A percentile compares a stretch with the other conserved stretches of the same genome.
Evolutionary conservation across 2,888 invertebrate genomes (phyloP).

Genomic region (Parnassius smintheus): DNA sequence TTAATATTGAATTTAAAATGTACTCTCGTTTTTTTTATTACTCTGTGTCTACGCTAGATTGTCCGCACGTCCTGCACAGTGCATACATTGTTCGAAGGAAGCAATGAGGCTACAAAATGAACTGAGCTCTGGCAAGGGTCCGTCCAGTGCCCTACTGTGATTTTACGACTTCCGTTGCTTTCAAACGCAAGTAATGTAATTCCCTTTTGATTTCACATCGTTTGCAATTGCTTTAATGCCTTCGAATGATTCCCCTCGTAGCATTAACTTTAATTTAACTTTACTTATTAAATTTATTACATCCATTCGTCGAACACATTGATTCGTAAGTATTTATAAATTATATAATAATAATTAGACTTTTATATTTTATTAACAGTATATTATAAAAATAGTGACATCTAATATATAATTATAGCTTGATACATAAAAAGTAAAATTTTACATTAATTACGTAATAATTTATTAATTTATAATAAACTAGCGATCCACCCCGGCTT

Average conservation of each 20-base stretch:
- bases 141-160: constrained; percentile 20
- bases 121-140: constrained; percentile 16
- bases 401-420: too few species aligned
- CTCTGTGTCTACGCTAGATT: constrained; percentile 8
- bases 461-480: too few species aligned
- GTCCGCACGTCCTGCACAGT: constrained; percentile 4
- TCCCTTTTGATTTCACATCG: constrained; percentile 15
- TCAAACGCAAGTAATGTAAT: constrained; percentile 11
- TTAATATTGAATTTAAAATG: too few species aligned
- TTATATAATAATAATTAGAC: too few species aligned
- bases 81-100: constrained; percentile 7
- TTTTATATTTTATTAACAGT: too few species aligned
- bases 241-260: constrained; percentile 2
- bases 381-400: too few species aligned
- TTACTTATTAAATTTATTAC: too few species aligned
- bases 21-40: background rate
- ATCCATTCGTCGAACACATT: too few species aligned
- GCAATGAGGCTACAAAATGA: constrained; percentile 7
- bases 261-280: background rate
- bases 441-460: too few species aligned
- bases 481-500: too few species aligned
- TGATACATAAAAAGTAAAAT: too few species aligned
- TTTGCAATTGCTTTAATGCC: constrained; percentile 12
- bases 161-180: constrained; percentile 26
- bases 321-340: too few species aligned